Base-by-base conservation (phyloP, 2,888 invertebrate genomes). In the Agrotis exclamationis region DNA sequence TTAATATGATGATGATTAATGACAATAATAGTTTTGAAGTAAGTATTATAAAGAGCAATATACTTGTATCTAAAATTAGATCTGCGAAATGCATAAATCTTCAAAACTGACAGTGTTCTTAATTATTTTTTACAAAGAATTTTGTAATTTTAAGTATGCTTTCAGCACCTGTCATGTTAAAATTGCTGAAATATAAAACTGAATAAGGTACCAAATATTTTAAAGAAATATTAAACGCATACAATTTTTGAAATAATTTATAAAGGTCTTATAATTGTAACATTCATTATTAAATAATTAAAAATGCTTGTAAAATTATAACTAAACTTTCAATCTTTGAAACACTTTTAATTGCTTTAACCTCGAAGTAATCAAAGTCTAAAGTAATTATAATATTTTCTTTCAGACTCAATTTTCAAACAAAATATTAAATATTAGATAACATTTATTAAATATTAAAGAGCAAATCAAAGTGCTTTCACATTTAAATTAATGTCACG, bases 331-430 rank as follows among this genome's bases (percentile, higher is more conserved):
- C 1, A 58, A 45, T 56, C 14, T 50, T 33, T 22, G 1, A 57
- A 50, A 67, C 11, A 67, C 20, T 57, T 76, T 50, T 69, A 70
- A 77, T 76, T 48, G 58, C 48, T 60, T 33, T 20, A 39, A 7
- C 13, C 39, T 18, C 13, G 20, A 44, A 39, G 57, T 65, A 50
- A 65, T 33, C n/a, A 63, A 50, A 75, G 24, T 39, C 11, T 45
- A 53, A 45, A 57, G 5, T 22, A 48, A 59, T 57, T 54, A 54
- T 44, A 44, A 20, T 28, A n/a, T 51, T 47, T 44, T 20, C 48
- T 44, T 58, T 22, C 5, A 28, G 7, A 50, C 7, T 45, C 0
- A 45, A 39, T 76, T 72, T 50, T 24, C 28, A 56, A 56, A 33
- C 13, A 39, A 39, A 39, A 11, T 1, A 56, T 14, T 20, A 54